These are phyloP conservation scores for Erebia aethiops DNA, from an alignment of 2,888 invertebrate genomes.

Conservation along the genomic window DNA sequence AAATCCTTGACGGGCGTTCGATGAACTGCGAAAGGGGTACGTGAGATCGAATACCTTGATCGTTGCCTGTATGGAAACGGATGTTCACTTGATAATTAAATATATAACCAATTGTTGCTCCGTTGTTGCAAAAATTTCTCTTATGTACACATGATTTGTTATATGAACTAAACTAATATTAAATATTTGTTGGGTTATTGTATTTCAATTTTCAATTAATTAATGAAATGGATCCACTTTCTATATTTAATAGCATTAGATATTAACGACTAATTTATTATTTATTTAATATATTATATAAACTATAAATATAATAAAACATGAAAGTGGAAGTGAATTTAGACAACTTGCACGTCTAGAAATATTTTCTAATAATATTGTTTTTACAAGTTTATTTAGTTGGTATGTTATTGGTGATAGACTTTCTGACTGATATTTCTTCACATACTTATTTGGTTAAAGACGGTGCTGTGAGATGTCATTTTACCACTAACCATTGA, in stretches of 20 bases:
- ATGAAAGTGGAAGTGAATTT: not conserved
- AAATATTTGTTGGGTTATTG: not conserved
- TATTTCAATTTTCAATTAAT: not conserved
- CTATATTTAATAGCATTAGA: not conserved
- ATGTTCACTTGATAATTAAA: conserved; percentile 20
- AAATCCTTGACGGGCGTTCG: conserved; percentile 37
- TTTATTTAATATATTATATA: not conserved
- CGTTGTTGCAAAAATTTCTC: conserved; percentile 13
- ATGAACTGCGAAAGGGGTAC: conserved; percentile 30
- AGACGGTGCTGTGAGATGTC: too few species aligned
- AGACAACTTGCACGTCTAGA: not conserved
- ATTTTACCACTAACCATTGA: not conserved
- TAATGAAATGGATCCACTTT: not conserved
- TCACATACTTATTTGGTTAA: too few species aligned
- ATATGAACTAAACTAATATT: not conserved
- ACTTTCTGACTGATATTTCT: too few species aligned
- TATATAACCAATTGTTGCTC: not conserved
- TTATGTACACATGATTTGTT: conserved; percentile 1
- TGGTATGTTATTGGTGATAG: too few species aligned
- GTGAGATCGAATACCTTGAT: conserved; percentile 18
- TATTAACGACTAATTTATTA: not conserved
- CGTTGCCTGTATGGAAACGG: conserved; percentile 18
- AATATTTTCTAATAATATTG: not conserved
- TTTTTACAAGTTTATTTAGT: not conserved
- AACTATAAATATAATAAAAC: not conserved